Percentiles rank a stretch among this genome's conserved stretches.
Conservation (phyloP, 2,888 invertebrate genomes). For the Heteromurus nitidus region DNA sequence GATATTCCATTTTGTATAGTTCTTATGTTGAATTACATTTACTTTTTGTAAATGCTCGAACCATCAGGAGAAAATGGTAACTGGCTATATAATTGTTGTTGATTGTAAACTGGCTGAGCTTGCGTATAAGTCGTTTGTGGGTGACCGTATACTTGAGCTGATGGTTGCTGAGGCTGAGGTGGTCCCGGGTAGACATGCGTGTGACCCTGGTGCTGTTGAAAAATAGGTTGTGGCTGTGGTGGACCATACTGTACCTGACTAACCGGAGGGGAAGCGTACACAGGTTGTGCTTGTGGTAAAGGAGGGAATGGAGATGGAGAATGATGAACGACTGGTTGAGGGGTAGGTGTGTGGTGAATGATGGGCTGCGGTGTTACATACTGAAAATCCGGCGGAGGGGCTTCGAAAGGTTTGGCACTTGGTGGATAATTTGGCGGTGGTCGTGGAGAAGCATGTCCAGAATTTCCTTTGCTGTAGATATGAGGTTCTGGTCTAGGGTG, state of each 20-base stretch:
- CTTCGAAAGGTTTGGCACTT: not conserved
- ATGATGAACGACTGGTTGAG: constrained; percentile 33
- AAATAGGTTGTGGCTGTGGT: not conserved
- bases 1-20: no score
- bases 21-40: not conserved
- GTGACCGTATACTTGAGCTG: not conserved
- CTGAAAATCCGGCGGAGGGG: not conserved
- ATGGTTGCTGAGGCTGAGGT: constrained; percentile 6
- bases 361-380: constrained; percentile 11
- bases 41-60: constrained; percentile 47
- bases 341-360: constrained; percentile 11
- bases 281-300: constrained; percentile 1
- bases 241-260: not conserved
- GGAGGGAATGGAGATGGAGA: not conserved
- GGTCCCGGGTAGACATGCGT: not conserved
- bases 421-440: constrained; percentile 19
- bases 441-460: constrained; percentile 5
- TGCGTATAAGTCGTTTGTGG: not conserved
- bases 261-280: constrained; percentile 14
- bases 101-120: constrained; percentile 27
- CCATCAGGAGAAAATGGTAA: constrained; percentile 32
- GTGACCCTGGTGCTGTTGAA: not conserved
- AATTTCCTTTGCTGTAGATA: constrained; percentile 25
- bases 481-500: constrained; percentile 27
- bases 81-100: constrained; percentile 26